A percentile compares a stretch with the other conserved stretches of the same genome.
Conservation (phyloP, 2,888 invertebrate genomes). For the Hipparchia semele region DNA sequence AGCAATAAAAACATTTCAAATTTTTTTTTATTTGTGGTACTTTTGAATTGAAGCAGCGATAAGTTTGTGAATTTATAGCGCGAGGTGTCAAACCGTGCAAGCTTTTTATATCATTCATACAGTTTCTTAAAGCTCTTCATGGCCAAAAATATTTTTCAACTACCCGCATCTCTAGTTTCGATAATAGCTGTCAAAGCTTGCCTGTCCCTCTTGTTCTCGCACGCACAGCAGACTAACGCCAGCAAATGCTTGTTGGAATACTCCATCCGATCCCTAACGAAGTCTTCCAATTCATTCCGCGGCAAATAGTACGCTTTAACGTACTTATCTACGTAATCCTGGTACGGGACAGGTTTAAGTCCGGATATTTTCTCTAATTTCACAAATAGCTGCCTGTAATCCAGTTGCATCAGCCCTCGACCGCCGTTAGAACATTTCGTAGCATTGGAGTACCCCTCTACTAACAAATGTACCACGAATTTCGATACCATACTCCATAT, state of each 20-base stretch:
- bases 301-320: conserved; percentile 98
- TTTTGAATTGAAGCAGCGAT: too few species aligned
- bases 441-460: conserved; percentile 96
- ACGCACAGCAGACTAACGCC: conserved; percentile 92
- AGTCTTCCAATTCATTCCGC: conserved; percentile 93
- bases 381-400: conserved; percentile 96
- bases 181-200: conserved; percentile 89
- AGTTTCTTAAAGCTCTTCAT: background rate
- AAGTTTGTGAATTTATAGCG: background rate
- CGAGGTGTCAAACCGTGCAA: background rate
- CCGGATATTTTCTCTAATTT: conserved; percentile 94
- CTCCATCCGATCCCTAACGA: conserved; percentile 93
- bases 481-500: conserved; percentile 96
- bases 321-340: conserved; percentile 95
- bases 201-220: conserved; percentile 93
- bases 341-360: conserved; percentile 92
- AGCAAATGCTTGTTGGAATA: conserved; percentile 94
- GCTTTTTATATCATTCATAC: background rate
- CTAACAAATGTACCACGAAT: conserved; percentile 92
- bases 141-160: conserved; percentile 11
- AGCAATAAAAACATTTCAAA: too few species aligned
- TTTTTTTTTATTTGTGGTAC: too few species aligned
- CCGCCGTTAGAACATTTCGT: conserved; percentile 98
- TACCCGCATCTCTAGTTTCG: conserved; percentile 73
- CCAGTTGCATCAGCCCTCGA: conserved; percentile 98